Evolutionary conservation across 2,113 vertebrate species (phyloP).

Genomic region (Paralichthys olivaceus): DNA sequence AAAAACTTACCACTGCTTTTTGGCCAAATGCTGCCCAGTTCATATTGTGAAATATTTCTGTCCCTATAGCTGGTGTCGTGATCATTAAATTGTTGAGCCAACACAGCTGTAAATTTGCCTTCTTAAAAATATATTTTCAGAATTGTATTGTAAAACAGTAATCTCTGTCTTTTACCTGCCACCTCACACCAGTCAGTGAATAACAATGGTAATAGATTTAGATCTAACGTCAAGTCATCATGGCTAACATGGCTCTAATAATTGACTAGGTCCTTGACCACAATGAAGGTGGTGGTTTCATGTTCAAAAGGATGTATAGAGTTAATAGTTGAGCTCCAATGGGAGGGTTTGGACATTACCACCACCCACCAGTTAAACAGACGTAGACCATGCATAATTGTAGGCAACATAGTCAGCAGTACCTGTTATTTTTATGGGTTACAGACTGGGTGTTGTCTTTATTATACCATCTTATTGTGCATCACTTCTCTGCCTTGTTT

Average conservation of each 20-base stretch:
- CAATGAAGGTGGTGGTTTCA: background rate
- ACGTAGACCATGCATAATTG: conserved; percentile 8
- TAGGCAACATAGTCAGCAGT: conserved; percentile 3
- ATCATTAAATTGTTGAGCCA: too few species aligned
- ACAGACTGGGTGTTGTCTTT: background rate
- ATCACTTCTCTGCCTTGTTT: background rate
- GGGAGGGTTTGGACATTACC: background rate
- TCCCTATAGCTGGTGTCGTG: background rate
- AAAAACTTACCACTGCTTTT: too few species aligned
- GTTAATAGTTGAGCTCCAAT: conserved; percentile 8
- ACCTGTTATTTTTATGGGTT: conserved; percentile 8
- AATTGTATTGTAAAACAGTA: background rate
- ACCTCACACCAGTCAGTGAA: background rate
- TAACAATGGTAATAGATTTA: background rate
- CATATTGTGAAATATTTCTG: background rate
- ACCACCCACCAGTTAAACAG: background rate
- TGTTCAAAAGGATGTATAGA: background rate
- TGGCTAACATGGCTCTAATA: background rate
- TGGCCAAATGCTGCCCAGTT: too few species aligned
- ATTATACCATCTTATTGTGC: background rate
- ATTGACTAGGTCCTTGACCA: background rate
- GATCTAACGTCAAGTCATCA: conserved; percentile 2
- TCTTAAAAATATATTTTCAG: background rate
- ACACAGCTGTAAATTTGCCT: too few species aligned
- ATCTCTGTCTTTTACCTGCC: background rate